These are phyloP conservation scores for Eulithis prunata DNA, from an alignment of 2,888 invertebrate genomes.

Conservation along the genomic window DNA sequence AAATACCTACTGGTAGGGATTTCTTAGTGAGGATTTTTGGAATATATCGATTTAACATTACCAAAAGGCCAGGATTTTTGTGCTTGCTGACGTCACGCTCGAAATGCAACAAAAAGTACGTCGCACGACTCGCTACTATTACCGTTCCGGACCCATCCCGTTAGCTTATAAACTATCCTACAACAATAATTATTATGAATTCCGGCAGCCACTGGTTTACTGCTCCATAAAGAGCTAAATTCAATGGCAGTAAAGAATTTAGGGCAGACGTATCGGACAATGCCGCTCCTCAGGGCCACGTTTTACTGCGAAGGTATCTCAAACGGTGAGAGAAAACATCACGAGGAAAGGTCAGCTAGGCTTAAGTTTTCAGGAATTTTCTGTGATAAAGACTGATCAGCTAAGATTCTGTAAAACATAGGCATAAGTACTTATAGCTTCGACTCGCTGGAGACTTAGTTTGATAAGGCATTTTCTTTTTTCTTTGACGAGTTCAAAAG, in stretches of 20 bases:
- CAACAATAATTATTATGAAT: slow-evolving; percentile 3
- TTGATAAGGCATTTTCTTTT: no score
- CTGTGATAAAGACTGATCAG: neutral
- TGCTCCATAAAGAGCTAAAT: slow-evolving; percentile 15
- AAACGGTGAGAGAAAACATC: neutral
- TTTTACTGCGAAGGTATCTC: neutral
- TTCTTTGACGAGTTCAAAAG: no score
- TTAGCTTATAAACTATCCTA: neutral
- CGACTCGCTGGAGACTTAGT: no score
- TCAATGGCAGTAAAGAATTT: slow-evolving; percentile 2
- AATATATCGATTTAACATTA: no score
- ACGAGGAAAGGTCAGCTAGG: neutral
- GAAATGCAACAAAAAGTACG: no score
- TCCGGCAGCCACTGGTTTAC: slow-evolving; percentile 8
- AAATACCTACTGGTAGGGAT: no score
- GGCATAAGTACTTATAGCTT: no score
- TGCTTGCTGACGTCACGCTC: no score
- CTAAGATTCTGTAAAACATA: no score
- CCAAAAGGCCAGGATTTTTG: no score
- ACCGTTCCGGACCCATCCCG: neutral
- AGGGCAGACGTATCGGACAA: slow-evolving; percentile 14
- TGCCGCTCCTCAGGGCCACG: neutral
- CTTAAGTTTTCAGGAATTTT: neutral
- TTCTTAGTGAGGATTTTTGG: no score
- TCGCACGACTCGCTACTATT: no score